Percentiles rank a stretch among this genome's conserved stretches.
These are phyloP conservation scores for Gandaritis pyraliata DNA, from an alignment of 2,888 invertebrate genomes.

Conservation along the genomic window DNA sequence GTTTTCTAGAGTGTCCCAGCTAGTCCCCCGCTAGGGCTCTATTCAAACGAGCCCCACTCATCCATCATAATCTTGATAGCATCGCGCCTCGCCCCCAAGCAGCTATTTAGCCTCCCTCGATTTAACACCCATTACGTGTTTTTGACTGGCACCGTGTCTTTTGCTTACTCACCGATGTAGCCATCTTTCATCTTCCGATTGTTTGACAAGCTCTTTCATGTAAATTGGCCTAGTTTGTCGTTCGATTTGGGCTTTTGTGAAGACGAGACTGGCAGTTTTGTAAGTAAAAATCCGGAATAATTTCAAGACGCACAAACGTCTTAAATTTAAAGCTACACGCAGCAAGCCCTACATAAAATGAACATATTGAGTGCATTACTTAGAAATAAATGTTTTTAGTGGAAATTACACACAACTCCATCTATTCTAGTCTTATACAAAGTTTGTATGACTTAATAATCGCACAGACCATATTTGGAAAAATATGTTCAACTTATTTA, in stretches of 20 bases:
- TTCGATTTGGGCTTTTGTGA: slow-evolving; percentile 7
- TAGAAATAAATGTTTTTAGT: no score
- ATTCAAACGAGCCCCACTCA: slow-evolving; percentile 44
- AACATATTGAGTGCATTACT: no score
- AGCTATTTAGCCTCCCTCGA: slow-evolving; percentile 78
- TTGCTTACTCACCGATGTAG: slow-evolving; percentile 45
- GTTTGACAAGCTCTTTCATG: slow-evolving; percentile 54
- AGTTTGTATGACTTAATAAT: no score
- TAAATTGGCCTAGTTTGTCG: slow-evolving; percentile 35
- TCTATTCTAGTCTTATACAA: no score
- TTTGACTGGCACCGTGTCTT: slow-evolving; percentile 68
- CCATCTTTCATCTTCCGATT: slow-evolving; percentile 55
- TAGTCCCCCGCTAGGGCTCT: neutral
- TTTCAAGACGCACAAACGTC: no score
- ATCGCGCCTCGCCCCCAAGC: slow-evolving; percentile 75
- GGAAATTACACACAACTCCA: no score
- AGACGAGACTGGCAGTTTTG: neutral
- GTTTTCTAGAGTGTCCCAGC: no score
- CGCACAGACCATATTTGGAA: no score
- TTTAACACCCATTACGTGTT: slow-evolving; percentile 79
- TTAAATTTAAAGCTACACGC: no score
- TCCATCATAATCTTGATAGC: slow-evolving; percentile 82
- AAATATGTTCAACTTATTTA: no score
- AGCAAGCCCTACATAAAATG: no score
- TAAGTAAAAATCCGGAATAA: neutral